Base-by-base conservation (phyloP, 1,140 invertebrate genomes). In the Drosophila subobscura region DNA sequence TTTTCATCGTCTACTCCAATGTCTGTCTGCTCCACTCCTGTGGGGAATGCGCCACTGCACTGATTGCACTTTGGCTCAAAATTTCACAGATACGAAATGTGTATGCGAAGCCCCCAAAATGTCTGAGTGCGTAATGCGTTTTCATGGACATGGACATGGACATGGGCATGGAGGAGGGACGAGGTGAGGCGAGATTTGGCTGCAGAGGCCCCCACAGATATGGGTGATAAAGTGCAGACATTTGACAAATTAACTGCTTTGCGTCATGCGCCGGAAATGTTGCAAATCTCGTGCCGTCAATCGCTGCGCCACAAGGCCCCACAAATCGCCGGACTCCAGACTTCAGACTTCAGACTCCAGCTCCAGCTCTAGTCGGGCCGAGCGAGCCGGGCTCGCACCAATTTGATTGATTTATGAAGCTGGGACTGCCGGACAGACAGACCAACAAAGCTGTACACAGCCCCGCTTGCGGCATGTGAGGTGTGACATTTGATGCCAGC, bases 231-330 rank as follows among this genome's bases (percentile, higher is more conserved):
- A 89, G 84, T 89, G 84, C 79, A 84, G 85, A 89, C 84, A 89
- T 89, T 89, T 89, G 84, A 89, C 85, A 89, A 89, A 89, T 89
- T 89, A 89, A 89, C 79, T 89, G 85, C 79, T 89, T 79, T 86
- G 81, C 78, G 77, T 57, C 72, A 75, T 86, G 81, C 78, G 74
- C 64, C 81, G 80, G 80, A 80, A 80, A 86, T 86, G 81, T 72
- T 85, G 79, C 59, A 74, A 74, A 73, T 65, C 75, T 76, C 77
- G 66, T 72, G 45, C 55, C 59, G 70, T 85, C 81, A 79, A 72
- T 84, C 55, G 73, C 41, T 45, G 44, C 70, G 58, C 40, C 25
- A 51, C 46, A 37, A 16, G 6, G 3, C 47, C 8, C 41, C 14
- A 55, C 27, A 29, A 47, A 53, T 23, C 23, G 10, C 20, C 12